Evolutionary conservation across 2,113 vertebrate genomes (phyloP), one percentile per base, ranked within the genome.

Genomic region (Mormyrus lacerda): DNA sequence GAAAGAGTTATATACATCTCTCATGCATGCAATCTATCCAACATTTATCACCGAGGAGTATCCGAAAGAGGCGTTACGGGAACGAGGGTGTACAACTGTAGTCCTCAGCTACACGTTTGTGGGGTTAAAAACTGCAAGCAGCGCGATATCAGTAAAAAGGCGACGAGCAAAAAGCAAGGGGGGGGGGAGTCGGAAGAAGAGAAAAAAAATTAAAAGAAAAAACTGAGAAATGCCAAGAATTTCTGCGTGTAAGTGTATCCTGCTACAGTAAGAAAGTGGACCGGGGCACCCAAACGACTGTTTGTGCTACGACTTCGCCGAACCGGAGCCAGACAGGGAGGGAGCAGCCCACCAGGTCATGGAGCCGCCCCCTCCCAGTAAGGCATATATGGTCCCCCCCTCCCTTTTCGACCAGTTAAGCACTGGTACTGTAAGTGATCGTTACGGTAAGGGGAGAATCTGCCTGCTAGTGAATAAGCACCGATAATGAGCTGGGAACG

Each of bases 231-330:
- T 94, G 93, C 94, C 93, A 89, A 92, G 94, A 94, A 94, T 94
- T 94, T 94, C 87, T 92, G 87, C 91, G 92, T 90, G 93, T 94
- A 94, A 94, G 95, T 94, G 95, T 93, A 95, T 95, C 95, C 95
- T 94, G 94, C 93, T 94, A 94, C 93, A 94, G 93, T 94, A 89
- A 89, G 93, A 93, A 94, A 95, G 93, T 94, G 93, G 92, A 94
- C 94, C 92, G 91, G 93, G 94, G 94, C 91, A 93, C 93, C 92
- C 94, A 94, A 95, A 96, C 94, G 95, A 95, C 95, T 94, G 89
- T n/a, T 87, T 85, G 50, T 90, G 93, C 93, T 89, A 91, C 90
- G 94, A 91, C 94, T 91, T 91, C 92, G 93, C 93, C 88, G 92
- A 61, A 69, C 91, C 91, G 91, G 45, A 48, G 88, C 83, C 87